Evolutionary conservation across 2,888 invertebrate species (phyloP).

Genomic region (Meloe dianella): DNA sequence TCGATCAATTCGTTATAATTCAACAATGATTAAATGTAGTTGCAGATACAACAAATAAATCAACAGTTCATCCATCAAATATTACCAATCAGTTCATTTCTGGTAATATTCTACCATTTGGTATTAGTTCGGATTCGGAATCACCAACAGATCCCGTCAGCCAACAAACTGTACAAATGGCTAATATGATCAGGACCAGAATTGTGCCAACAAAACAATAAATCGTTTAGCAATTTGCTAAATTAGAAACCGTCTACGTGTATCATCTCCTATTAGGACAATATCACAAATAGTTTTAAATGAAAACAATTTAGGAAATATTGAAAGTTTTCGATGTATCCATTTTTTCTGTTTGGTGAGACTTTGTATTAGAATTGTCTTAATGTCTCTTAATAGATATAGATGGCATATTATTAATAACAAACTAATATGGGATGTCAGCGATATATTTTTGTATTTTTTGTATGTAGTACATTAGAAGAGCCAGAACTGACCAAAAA

Average conservation of each 20-base stretch:
- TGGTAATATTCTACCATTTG: constrained; percentile 49
- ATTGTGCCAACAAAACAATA: constrained; percentile 56
- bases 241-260: constrained; percentile 5
- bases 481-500: constrained; percentile 38
- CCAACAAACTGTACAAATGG: constrained; percentile 58
- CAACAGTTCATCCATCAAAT: constrained; percentile 18
- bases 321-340: background rate
- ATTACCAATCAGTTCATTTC: constrained; percentile 6
- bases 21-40: background rate
- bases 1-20: background rate
- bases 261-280: constrained; percentile 24
- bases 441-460: constrained; percentile 57
- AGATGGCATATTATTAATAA: background rate
- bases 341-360: background rate
- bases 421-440: constrained; percentile 41
- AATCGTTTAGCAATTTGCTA: background rate
- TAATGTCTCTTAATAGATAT: background rate
- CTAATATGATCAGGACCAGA: constrained; percentile 54
- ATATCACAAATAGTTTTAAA: constrained; percentile 12
- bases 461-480: constrained; percentile 51
- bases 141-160: constrained; percentile 63
- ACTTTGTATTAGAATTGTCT: background rate
- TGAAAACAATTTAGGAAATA: background rate
- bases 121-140: constrained; percentile 62
- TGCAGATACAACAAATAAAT: constrained; percentile 30